Percentiles rank a stretch among this genome's conserved stretches.
phyloP scores from a whole-genome alignment of 2,888 invertebrate species.

The Altica lythri region DNA sequence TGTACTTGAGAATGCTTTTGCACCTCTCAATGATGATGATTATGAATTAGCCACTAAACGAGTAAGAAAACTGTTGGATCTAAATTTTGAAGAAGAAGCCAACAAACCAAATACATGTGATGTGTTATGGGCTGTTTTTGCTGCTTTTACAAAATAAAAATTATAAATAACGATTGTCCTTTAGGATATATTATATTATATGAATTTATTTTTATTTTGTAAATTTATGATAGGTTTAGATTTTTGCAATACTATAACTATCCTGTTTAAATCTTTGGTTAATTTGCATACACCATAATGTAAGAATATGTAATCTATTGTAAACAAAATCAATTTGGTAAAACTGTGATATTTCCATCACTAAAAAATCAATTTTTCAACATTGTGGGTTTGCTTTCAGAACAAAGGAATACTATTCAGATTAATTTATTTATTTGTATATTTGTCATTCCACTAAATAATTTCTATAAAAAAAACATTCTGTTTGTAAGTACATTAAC shows the following conservation, averaged over 20 bases:
- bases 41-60: constrained; percentile 98
- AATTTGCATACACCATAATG: constrained; percentile 10
- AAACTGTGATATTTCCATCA: constrained; percentile 12
- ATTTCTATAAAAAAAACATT: background rate
- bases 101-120: constrained; percentile 90
- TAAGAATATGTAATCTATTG: background rate
- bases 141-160: constrained; percentile 93
- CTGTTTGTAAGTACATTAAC: background rate
- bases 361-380: constrained; percentile 1
- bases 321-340: background rate
- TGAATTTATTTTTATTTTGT: constrained; percentile 34
- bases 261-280: constrained; percentile 16
- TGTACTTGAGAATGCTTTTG: constrained; percentile 99
- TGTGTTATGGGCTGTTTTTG: constrained; percentile 98
- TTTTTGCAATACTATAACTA: constrained; percentile 23
- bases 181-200: constrained; percentile 27
- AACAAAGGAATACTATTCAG: constrained; percentile 2
- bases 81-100: constrained; percentile 96
- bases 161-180: constrained; percentile 25
- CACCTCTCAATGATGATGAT: constrained; percentile 94
- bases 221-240: constrained; percentile 31
- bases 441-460: constrained; percentile 18
- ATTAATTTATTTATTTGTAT: constrained; percentile 11
- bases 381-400: background rate
- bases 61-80: constrained; percentile 91